phyloP scores from a whole-genome alignment of 2,113 vertebrate genomes.

The Lathamus discolor region DNA sequence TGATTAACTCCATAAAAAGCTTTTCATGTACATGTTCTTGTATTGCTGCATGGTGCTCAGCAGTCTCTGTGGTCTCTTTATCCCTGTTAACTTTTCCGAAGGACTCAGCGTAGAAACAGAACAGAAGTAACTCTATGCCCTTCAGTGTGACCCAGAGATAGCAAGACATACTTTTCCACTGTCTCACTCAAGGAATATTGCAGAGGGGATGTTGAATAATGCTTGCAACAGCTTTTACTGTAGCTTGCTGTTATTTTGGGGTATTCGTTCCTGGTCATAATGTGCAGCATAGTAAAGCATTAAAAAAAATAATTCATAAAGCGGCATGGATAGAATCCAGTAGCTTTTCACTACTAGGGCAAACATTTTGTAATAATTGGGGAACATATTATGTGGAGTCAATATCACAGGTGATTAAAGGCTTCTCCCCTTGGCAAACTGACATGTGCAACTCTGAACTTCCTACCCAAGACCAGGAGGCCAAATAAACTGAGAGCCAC shows the following conservation, averaged over 20 bases:
- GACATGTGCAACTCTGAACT: background rate
- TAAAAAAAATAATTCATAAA: background rate
- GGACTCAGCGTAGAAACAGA: background rate
- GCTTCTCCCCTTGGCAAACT: background rate
- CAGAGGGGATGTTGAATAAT: background rate
- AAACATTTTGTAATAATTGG: background rate
- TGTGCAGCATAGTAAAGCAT: background rate
- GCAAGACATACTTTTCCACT: background rate
- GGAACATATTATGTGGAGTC: background rate
- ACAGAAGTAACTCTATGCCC: background rate
- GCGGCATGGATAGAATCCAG: background rate
- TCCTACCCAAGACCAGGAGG: background rate
- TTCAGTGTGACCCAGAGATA: background rate
- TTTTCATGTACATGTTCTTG: background rate
- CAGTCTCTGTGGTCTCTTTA: background rate
- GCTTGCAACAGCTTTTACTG: background rate
- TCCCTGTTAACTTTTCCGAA: background rate
- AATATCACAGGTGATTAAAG: background rate
- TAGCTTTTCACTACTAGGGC: background rate
- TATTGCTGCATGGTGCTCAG: background rate
- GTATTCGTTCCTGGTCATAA: background rate
- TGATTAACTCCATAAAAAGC: constrained; percentile 10
- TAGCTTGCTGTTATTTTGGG: background rate
- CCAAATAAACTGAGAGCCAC: background rate
- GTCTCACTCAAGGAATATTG: background rate